Conservation (phyloP, 2,797 vertebrate species). For the Sebastes vulpes region DNA sequence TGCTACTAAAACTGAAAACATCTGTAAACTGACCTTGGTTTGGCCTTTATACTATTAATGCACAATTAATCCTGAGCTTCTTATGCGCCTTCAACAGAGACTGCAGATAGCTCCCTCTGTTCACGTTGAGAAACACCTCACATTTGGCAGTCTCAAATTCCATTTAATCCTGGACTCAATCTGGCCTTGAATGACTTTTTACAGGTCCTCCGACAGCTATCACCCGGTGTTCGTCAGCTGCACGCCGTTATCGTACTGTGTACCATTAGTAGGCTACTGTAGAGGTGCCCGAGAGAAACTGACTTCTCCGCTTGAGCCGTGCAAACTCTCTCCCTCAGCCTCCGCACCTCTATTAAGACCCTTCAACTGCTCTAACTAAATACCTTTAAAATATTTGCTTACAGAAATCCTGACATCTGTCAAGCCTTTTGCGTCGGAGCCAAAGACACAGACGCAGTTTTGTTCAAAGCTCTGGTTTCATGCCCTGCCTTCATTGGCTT, state of each 20-base stretch:
- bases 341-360: neutral
- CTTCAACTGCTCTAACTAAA: neutral
- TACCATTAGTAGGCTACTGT: neutral
- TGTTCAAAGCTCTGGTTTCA: constrained; percentile 29
- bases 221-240: neutral
- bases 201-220: constrained; percentile 4
- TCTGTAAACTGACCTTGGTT: constrained; percentile 7
- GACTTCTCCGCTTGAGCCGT: neutral
- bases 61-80: neutral
- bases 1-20: neutral
- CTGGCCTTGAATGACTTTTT: neutral
- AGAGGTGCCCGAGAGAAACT: neutral
- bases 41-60: constrained; percentile 1
- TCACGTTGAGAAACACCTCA: neutral
- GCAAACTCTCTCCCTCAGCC: neutral
- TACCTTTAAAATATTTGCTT: constrained; percentile 33
- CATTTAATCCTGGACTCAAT: constrained; percentile 14
- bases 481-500: constrained; percentile 20
- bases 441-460: constrained; percentile 29
- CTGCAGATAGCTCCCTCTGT: neutral
- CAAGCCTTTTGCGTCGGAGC: neutral
- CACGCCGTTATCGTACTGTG: constrained; percentile 1
- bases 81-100: neutral
- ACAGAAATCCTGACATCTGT: constrained; percentile 33
- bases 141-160: constrained; percentile 5